A percentile compares a stretch with the other conserved stretches of the same genome.
Evolutionary conservation across 2,113 vertebrate species (phyloP).

Genomic region (Ciconia maguari): DNA sequence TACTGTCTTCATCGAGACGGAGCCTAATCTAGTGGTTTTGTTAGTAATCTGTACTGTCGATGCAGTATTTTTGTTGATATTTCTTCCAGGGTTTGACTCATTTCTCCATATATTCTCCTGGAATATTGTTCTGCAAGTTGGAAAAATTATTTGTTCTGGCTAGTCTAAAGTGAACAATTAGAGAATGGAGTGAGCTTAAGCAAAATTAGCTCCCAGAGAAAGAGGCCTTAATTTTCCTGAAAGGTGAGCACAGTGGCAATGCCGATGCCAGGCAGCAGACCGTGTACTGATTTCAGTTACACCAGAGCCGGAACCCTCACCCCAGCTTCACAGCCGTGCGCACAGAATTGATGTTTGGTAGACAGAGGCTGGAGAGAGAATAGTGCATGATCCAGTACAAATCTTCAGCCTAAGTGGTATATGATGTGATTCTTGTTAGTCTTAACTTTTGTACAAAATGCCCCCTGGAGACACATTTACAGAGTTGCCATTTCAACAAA

Average conservation of each 20-base stretch:
- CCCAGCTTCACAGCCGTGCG: fast-evolving
- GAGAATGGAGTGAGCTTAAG: neutral
- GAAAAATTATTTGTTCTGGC: neutral
- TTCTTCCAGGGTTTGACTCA: neutral
- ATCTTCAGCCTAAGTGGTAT: neutral
- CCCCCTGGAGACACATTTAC: neutral
- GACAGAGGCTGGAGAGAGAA: neutral
- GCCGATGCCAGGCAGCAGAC: neutral
- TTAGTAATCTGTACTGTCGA: fast-evolving
- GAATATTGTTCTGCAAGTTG: neutral
- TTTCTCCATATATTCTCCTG: neutral
- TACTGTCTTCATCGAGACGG: neutral
- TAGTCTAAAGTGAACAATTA: neutral
- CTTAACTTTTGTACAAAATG: neutral
- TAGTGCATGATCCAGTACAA: neutral
- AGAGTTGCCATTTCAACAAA: neutral
- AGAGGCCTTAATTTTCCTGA: neutral
- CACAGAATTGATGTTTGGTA: neutral
- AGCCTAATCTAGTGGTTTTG: neutral
- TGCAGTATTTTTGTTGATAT: neutral
- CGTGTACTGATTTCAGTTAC: neutral
- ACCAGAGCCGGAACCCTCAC: neutral
- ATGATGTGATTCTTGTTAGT: neutral
- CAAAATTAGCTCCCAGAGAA: neutral
- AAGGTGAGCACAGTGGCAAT: neutral